These are phyloP conservation scores for Argyresthia goedartella DNA, from an alignment of 2,888 invertebrate genomes.

Conservation along the genomic window DNA sequence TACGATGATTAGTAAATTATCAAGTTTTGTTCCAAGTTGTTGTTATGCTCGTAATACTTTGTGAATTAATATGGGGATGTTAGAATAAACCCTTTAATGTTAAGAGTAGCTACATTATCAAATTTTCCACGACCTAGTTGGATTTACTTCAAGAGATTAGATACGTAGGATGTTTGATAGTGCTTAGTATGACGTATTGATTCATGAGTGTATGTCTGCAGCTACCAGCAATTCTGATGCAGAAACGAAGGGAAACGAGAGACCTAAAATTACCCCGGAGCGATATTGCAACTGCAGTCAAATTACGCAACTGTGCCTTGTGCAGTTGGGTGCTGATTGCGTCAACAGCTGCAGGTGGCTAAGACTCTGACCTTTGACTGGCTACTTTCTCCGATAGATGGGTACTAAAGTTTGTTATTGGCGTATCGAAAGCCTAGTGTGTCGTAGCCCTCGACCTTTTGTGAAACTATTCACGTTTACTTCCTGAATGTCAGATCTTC, in stretches of 20 bases:
- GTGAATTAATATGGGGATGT: too few relatives aligned
- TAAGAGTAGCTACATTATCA: too few relatives aligned
- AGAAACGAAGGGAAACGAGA: background rate
- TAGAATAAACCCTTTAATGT: too few relatives aligned
- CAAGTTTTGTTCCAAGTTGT: too few relatives aligned
- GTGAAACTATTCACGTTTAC: background rate
- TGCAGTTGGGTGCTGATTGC: background rate
- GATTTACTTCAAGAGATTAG: too few relatives aligned
- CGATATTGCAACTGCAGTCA: background rate
- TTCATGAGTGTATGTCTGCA: too few relatives aligned
- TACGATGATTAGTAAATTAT: too few relatives aligned
- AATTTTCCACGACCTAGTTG: too few relatives aligned
- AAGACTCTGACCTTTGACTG: conserved; percentile 10
- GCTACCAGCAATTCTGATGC: background rate
- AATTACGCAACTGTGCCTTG: background rate
- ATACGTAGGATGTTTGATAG: too few relatives aligned
- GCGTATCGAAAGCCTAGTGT: background rate
- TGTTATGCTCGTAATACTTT: too few relatives aligned
- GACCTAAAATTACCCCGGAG: background rate
- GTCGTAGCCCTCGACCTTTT: background rate
- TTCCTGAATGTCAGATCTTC: too few relatives aligned
- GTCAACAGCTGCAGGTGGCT: conserved; percentile 6
- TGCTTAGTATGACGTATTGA: too few relatives aligned
- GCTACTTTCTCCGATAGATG: background rate
- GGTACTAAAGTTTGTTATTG: background rate